Evolutionary conservation across 2,113 vertebrate species (phyloP).

Genomic region (Sarotherodon lohbergeri): DNA sequence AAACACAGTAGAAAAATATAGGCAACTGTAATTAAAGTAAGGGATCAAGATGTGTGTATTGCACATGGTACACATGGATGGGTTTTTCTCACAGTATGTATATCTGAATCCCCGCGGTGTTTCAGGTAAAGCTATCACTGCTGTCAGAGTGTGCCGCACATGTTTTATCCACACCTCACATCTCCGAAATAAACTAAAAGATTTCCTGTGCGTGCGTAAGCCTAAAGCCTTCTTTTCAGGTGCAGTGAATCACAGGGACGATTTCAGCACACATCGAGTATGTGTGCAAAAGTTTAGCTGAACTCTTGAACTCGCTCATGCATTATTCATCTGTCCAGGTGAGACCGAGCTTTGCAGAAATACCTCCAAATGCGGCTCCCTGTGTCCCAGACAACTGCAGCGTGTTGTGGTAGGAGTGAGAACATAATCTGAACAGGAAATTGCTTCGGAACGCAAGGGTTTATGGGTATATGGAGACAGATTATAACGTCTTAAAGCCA

Average conservation of each 20-base stretch:
- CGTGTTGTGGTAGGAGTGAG: constrained; percentile 31
- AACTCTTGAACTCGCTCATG: background rate
- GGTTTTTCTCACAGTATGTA: background rate
- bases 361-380: background rate
- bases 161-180: background rate
- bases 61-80: constrained; percentile 5
- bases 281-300: background rate
- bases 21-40: constrained; percentile 55
- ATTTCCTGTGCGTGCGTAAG: background rate
- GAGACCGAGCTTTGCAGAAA: background rate
- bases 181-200: background rate
- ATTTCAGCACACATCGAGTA: background rate
- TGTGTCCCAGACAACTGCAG: constrained; percentile 13
- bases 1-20: constrained; percentile 56
- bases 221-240: background rate
- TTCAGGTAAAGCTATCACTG: constrained; percentile 26
- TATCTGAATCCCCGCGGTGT: constrained; percentile 3
- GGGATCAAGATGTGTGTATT: constrained; percentile 19
- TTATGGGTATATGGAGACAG: constrained; percentile 58
- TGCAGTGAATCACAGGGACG: background rate
- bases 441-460: constrained; percentile 54
- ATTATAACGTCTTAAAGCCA: constrained; percentile 60
- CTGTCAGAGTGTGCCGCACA: constrained; percentile 18
- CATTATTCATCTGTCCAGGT: background rate
- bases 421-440: constrained; percentile 66